Evolutionary conservation across 1,140 invertebrate species (phyloP).

Genomic region (Diorhabda elongata): DNA sequence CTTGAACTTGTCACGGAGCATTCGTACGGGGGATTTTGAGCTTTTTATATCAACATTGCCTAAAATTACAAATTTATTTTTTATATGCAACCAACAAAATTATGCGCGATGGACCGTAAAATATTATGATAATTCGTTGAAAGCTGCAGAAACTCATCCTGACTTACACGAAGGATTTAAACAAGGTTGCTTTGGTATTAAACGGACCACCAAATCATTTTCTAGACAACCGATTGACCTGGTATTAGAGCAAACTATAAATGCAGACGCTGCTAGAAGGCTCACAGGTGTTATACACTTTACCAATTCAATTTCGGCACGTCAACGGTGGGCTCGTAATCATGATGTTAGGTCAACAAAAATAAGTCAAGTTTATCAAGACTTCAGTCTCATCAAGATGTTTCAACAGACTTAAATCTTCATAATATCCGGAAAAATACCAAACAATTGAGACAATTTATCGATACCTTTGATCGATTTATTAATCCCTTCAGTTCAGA

Average conservation of each 20-base stretch:
- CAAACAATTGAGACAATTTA: not conserved
- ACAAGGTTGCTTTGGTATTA: slow-evolving; percentile 35
- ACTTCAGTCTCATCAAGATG: slow-evolving; percentile 18
- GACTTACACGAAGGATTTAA: slow-evolving; percentile 27
- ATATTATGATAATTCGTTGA: slow-evolving; percentile 28
- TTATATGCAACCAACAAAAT: slow-evolving; percentile 30
- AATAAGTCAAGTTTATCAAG: slow-evolving; percentile 20
- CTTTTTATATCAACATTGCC: slow-evolving; percentile 23
- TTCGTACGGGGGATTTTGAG: slow-evolving; percentile 38
- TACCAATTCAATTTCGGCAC: slow-evolving; percentile 29
- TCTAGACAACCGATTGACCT: slow-evolving; percentile 37
- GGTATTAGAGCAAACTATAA: slow-evolving; percentile 39
- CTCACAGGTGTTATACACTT: slow-evolving; percentile 33
- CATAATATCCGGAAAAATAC: not conserved
- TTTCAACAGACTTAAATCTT: slow-evolving; percentile 23
- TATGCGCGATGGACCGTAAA: slow-evolving; percentile 28
- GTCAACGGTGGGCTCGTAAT: slow-evolving; percentile 25
- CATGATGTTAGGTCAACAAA: slow-evolving; percentile 21
- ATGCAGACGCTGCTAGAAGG: slow-evolving; percentile 34
- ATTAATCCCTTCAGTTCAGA: slow-evolving; percentile 6
- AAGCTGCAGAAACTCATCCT: slow-evolving; percentile 35
- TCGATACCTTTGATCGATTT: not conserved
- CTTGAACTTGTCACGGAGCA: slow-evolving; percentile 31
- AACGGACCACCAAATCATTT: slow-evolving; percentile 33
- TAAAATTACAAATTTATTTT: slow-evolving; percentile 32